These are phyloP conservation scores for Drosophila albomicans DNA, from an alignment of 1,140 invertebrate species.

Conservation along the genomic window DNA sequence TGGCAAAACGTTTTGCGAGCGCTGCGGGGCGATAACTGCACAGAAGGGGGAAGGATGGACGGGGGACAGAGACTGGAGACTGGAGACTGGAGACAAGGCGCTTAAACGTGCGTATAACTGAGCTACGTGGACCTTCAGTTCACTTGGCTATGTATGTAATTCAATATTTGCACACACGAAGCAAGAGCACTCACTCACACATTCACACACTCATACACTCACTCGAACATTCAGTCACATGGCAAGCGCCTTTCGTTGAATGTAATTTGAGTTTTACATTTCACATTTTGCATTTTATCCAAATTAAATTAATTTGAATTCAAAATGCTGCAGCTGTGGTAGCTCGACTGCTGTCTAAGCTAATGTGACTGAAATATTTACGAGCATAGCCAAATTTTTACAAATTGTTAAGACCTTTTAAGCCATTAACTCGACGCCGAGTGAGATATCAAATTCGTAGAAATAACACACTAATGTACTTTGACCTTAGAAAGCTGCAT, in stretches of 20 bases:
- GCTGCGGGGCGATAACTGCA: conserved; percentile 6
- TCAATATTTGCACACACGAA: conserved; percentile 41
- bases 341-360: not conserved
- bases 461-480: not conserved
- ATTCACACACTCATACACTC: not conserved
- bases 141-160: conserved; percentile 39
- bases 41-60: not conserved
- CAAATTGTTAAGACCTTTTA: conserved; percentile 33
- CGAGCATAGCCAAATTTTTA: conserved; percentile 24
- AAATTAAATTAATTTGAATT: conserved; percentile 68
- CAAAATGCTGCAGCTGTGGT: conserved; percentile 23
- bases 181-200: conserved; percentile 4
- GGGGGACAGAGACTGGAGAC: not conserved
- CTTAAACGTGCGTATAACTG: conserved; percentile 58
- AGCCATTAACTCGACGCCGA: not conserved
- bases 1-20: conserved; percentile 75
- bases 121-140: conserved; percentile 30
- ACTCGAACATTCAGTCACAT: conserved; percentile 5
- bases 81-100: conserved; percentile 19
- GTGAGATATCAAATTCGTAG: conserved; percentile 7
- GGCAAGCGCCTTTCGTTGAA: conserved; percentile 38
- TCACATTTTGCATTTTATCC: conserved; percentile 43
- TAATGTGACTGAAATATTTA: conserved; percentile 49
- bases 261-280: conserved; percentile 54
- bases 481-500: conserved; percentile 11